phyloP scores from a whole-genome alignment of 2,113 vertebrate genomes.

The Sapajus apella region DNA sequence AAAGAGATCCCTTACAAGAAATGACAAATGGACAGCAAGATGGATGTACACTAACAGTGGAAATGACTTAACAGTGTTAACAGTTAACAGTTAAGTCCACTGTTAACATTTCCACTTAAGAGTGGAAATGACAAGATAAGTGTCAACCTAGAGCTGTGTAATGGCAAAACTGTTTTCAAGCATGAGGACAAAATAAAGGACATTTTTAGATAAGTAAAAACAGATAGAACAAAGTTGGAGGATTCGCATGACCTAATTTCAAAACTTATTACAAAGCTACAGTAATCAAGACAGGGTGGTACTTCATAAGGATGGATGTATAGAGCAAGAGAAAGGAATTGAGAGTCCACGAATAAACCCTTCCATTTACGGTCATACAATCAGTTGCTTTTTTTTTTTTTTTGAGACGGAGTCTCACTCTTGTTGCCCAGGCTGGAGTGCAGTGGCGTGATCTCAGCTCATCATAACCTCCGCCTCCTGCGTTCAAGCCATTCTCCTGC shows the following conservation, averaged over 20 bases:
- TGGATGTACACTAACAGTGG: background rate
- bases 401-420: no score
- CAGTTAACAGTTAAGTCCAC: no score
- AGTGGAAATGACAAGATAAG: background rate
- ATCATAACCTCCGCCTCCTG: no score
- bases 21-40: background rate
- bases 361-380: background rate
- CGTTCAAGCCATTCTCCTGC: no score
- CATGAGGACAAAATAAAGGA: background rate
- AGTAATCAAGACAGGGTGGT: background rate
- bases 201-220: slow-evolving; percentile 10
- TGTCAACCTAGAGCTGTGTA: background rate
- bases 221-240: background rate
- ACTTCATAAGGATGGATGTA: background rate
- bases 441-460: no score
- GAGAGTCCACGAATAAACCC: background rate
- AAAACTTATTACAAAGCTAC: slow-evolving; percentile 9
- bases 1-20: background rate
- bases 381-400: background rate
- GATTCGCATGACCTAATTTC: background rate
- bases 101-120: no score
- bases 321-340: background rate
- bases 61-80: background rate
- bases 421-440: no score
- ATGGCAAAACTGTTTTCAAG: background rate